phyloP scores from a whole-genome alignment of 2,888 invertebrate species.

The Caenorhabditis sinica region DNA sequence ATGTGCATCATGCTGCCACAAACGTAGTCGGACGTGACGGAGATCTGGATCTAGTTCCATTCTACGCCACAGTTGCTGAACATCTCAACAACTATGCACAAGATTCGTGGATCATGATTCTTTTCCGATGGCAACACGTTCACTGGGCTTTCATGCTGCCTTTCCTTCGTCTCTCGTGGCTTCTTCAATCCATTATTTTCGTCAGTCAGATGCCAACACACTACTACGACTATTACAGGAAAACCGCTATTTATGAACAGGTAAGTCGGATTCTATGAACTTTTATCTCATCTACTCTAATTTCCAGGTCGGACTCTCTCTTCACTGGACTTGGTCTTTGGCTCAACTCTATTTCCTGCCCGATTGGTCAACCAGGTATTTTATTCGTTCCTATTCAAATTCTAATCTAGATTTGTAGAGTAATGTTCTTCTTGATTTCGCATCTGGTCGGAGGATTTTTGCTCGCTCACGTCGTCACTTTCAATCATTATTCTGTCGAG shows the following conservation, averaged over 20 bases:
- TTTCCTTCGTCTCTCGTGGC: constrained; percentile 81
- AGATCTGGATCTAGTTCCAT: constrained; percentile 82
- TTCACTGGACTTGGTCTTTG: constrained; percentile 80
- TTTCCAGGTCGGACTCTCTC: constrained; percentile 70
- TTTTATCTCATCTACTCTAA: too few relatives aligned
- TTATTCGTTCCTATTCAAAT: not conserved
- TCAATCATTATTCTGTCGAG: constrained; percentile 83
- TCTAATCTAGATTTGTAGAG: constrained; percentile 38
- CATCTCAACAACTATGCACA: constrained; percentile 75
- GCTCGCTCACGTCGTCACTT: constrained; percentile 82
- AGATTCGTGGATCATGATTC: constrained; percentile 75
- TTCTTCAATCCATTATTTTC: constrained; percentile 79
- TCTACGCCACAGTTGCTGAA: constrained; percentile 82
- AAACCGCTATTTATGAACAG: constrained; percentile 73
- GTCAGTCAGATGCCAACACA: constrained; percentile 78
- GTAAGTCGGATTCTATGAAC: constrained; percentile 10
- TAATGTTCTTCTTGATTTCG: constrained; percentile 74
- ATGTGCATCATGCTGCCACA: constrained; percentile 83
- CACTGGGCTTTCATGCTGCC: constrained; percentile 82
- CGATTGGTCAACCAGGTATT: constrained; percentile 65
- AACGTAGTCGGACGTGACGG: constrained; percentile 82
- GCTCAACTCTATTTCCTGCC: constrained; percentile 80
- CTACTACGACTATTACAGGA: constrained; percentile 77
- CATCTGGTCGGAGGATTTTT: constrained; percentile 82
- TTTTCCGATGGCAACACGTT: constrained; percentile 82